These are phyloP conservation scores for Galago senegalensis DNA, from an alignment of 2,797 vertebrate genomes.

Conservation along the genomic window DNA sequence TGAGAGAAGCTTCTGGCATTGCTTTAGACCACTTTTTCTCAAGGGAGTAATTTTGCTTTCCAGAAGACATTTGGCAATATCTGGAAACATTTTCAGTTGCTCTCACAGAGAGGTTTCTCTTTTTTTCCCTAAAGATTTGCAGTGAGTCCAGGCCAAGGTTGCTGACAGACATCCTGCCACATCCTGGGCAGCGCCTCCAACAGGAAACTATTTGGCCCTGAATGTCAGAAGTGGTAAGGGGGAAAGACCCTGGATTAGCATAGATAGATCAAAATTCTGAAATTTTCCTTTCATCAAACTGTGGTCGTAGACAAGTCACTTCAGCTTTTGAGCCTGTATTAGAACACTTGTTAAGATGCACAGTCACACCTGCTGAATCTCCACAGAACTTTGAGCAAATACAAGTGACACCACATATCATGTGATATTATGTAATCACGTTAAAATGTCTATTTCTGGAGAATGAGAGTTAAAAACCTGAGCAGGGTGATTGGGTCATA, in stretches of 20 bases:
- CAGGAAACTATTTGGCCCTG: neutral
- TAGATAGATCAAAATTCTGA: neutral
- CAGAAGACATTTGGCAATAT: neutral
- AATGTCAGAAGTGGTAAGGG: neutral
- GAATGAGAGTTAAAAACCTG: neutral
- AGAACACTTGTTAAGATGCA: neutral
- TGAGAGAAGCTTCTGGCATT: neutral
- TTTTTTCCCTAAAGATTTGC: neutral
- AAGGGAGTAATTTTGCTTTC: neutral
- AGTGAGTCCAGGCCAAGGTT: neutral
- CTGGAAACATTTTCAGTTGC: slow-evolving; percentile 14
- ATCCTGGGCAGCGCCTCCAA: accelerated
- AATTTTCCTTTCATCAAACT: neutral
- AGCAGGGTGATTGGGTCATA: neutral
- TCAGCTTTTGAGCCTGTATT: neutral
- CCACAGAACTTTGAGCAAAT: slow-evolving; percentile 5
- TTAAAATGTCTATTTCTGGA: neutral
- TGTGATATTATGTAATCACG: slow-evolving; percentile 5
- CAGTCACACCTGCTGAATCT: neutral
- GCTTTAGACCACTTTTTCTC: too few species aligned
- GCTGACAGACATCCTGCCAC: neutral
- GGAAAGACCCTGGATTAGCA: neutral
- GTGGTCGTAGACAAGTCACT: neutral
- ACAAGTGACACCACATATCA: neutral
- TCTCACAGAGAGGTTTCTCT: neutral